Evolutionary conservation across 2,888 invertebrate genomes (phyloP).

Genomic region (Amiota mariae): DNA sequence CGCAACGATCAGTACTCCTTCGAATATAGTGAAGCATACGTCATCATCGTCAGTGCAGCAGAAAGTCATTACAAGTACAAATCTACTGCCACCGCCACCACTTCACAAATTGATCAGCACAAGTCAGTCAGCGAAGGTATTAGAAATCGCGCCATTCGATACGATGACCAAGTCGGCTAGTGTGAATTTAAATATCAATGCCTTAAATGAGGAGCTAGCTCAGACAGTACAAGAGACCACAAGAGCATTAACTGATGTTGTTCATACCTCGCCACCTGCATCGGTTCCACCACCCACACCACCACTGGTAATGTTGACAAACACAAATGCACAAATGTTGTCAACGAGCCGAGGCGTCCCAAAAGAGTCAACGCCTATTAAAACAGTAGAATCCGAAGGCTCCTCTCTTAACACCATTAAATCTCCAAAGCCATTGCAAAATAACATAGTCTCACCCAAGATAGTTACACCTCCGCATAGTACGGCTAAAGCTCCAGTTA

Average conservation of each 20-base stretch:
- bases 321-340: slow-evolving; percentile 7
- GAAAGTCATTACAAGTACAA: slow-evolving; percentile 33
- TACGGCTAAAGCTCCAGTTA: slow-evolving; percentile 23
- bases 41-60: slow-evolving; percentile 38
- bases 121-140: neutral
- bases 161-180: slow-evolving; percentile 71
- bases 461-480: slow-evolving; percentile 53
- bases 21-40: slow-evolving; percentile 9
- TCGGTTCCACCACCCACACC: slow-evolving; percentile 50
- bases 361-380: slow-evolving; percentile 13
- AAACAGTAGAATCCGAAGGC: neutral
- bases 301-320: slow-evolving; percentile 38
- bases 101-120: neutral
- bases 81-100: neutral
- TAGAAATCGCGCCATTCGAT: slow-evolving; percentile 73
- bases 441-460: slow-evolving; percentile 47
- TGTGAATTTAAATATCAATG: slow-evolving; percentile 71
- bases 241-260: slow-evolving; percentile 64
- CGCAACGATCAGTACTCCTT: neutral
- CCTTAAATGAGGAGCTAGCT: slow-evolving; percentile 70
- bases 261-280: slow-evolving; percentile 42
- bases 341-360: neutral
- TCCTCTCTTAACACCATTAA: neutral
- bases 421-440: neutral
- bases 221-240: slow-evolving; percentile 71